Evolutionary conservation across 2,888 invertebrate species (phyloP), one percentile per base, ranked within the genome.

Genomic region (Nineta flava): DNA sequence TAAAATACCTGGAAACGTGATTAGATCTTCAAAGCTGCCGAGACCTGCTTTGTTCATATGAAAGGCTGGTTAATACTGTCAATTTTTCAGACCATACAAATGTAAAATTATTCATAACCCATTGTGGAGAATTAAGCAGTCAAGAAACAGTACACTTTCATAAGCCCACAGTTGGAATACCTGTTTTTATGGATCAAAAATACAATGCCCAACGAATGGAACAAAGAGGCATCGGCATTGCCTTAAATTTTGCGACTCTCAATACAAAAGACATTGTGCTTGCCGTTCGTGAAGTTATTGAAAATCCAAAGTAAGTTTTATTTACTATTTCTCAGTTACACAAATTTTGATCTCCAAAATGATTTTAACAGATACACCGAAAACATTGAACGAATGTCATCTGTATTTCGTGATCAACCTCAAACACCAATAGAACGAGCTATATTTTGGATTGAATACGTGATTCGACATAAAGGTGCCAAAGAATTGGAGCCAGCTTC

Each of bases 101-200:
- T 34, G 51, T 54, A 6, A 57, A 54, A 51, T 35, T 59, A 9
- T 57, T 60, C 45, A 56, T 60, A 15, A 56, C 53, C 2, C 60
- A 60, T 38, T 55, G 61, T 55, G 57, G 64, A 52, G 46, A 57
- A 56, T 21, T 64, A 55, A 51, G 56, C 58, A 47, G 51, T 51
- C 53, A 63, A 44, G 59, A 60, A 51, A 55, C 58, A 1, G 53
- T 58, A 10, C 56, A 56, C 44, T 55, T 56, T 34, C 59, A 57
- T 5, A 54, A 57, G 6, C 60, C 60, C 16, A 34, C 57, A 9
- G 44, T 60, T 1, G 54, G 59, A 3, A 57, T 66, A 3, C 66
- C 65, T 5, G 54, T 65, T 26, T 59, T 58, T 46, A 52, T 55
- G 1, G 65, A 66, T 51, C 64, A 66, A 50, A 51, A 55, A 16